Evolutionary conservation across 2,888 invertebrate genomes (phyloP).

Genomic region (Julus scandinavius): DNA sequence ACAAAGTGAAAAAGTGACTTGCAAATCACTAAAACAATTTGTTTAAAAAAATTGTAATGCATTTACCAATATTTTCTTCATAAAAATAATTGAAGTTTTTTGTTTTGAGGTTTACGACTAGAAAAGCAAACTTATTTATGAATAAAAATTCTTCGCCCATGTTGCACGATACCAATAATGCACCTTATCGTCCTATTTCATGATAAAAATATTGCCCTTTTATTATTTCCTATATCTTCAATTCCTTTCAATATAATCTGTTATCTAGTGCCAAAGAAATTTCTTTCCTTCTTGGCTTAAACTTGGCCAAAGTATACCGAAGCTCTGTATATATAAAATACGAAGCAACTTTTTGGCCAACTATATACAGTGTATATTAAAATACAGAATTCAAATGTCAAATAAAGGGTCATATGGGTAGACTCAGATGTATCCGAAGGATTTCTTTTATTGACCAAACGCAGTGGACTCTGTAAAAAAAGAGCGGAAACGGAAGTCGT

Average conservation of each 20-base stretch:
- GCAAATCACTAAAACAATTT: background rate
- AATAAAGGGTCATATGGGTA: background rate
- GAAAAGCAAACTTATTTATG: background rate
- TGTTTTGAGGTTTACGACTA: background rate
- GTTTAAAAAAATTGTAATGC: background rate
- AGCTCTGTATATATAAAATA: background rate
- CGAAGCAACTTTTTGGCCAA: background rate
- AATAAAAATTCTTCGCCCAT: background rate
- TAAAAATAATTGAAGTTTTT: background rate
- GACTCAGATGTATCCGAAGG: background rate
- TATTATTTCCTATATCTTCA: conserved; percentile 36
- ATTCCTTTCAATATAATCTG: conserved; percentile 36
- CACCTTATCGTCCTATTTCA: conserved; percentile 12
- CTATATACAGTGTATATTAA: background rate
- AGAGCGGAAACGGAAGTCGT: conserved; percentile 49
- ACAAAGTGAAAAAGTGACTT: background rate
- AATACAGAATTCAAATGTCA: conserved; percentile 34
- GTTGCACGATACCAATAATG: background rate
- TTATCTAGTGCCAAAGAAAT: conserved; percentile 10
- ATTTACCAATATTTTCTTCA: background rate
- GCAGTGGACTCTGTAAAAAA: background rate
- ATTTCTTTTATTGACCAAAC: conserved; percentile 14
- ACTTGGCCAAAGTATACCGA: background rate
- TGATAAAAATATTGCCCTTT: conserved; percentile 24
- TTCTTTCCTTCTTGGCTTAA: conserved; percentile 30